Base-by-base conservation (phyloP, 2,888 invertebrate genomes). In the Prosapia bicincta region DNA sequence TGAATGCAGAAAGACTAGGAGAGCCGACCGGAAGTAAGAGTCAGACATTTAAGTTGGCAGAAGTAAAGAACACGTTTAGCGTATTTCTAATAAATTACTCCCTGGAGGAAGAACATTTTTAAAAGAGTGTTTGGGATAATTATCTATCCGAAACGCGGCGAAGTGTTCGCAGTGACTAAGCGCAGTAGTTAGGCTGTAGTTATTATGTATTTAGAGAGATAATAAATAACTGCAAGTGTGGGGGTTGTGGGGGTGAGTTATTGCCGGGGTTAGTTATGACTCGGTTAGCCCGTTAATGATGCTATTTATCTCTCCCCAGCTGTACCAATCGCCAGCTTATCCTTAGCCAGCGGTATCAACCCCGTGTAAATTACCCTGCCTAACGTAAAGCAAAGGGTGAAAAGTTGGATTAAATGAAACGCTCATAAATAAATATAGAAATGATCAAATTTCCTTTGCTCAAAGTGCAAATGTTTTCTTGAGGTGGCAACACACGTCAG, bases 171-270 rank as follows among this genome's bases (percentile, higher is more conserved):
- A 28, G 10, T 54, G 54, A 54, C 54, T 54, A 54, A 54, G 54
- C 20, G 20, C 20, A 5, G 54, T 20, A 54, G n/a, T 54, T 54
- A 54, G 54, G 66, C 67, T 72, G 72, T 66, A 72, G 72, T 72
- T 72, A 72, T 72, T 72, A 72, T 67, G 72, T 72, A 72, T 72
- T 72, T 67, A 72, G 66, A 30, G 30, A 20, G 66, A 54, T 54
- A 54, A 54, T 54, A 54, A 54, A 54, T 54, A 54, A 54, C 54
- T 20, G n/a, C 7, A 20, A 5, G 20, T 20, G 54, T n/a, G 54
- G n/a, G 13, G 54, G 20, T 30, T 30, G n/a, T 2, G 38, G 54
- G 54, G 54, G 54, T 13, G 54, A 54, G 54, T 54, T 54, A 54
- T 54, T 54, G 54, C 54, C 2, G 54, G 54, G 54, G 54, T 54